A percentile compares a stretch with the other conserved stretches of the same genome.
phyloP scores from a whole-genome alignment of 2,888 invertebrate species.

The Xestia xanthographa region DNA sequence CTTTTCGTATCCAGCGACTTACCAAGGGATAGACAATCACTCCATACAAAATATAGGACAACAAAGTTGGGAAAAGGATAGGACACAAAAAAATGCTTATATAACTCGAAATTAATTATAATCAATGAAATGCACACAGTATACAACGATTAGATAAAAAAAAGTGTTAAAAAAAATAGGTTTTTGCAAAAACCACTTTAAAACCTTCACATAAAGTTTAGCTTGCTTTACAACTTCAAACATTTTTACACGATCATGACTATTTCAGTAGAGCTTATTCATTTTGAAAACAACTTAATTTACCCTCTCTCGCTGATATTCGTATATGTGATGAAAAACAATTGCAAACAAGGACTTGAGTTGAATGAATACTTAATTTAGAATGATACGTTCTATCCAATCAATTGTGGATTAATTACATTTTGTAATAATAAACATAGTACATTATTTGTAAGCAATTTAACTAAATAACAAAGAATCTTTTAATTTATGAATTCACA shows the following conservation, averaged over 20 bases:
- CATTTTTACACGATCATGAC: no score
- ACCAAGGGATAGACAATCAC: no score
- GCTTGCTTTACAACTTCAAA: no score
- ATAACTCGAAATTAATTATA: not conserved
- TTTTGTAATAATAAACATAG: not conserved
- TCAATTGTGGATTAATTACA: not conserved
- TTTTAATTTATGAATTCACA: not conserved
- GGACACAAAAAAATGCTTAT: no score
- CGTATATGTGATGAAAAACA: not conserved
- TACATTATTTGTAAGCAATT: not conserved
- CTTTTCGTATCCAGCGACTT: no score
- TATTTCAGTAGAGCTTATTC: no score
- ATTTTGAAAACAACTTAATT: not conserved
- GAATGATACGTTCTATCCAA: not conserved
- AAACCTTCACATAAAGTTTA: no score
- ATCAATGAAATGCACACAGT: not conserved
- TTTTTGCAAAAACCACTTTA: no score
- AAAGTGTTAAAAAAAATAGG: no score
- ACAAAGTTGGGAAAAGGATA: no score
- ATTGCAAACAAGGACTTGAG: not conserved
- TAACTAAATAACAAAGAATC: not conserved
- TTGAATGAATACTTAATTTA: not conserved
- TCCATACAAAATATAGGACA: no score
- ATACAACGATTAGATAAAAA: not conserved
- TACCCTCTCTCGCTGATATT: not conserved